Evolutionary conservation across 2,888 invertebrate genomes (phyloP).

Genomic region (Rhagonycha lutea): DNA sequence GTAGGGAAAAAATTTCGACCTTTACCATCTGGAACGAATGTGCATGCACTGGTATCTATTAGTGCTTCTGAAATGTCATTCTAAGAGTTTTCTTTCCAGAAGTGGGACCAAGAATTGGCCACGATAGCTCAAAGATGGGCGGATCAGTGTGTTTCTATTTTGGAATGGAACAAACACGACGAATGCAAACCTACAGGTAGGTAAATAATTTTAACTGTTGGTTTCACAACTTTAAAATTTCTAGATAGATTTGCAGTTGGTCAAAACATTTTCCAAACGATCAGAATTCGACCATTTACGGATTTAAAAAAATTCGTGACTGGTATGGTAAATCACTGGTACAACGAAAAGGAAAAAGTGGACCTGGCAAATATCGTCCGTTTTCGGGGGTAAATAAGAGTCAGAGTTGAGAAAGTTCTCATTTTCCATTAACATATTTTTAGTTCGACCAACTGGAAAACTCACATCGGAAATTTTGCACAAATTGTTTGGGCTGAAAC

Average conservation of each 20-base stretch:
- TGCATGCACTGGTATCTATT: conserved; percentile 4
- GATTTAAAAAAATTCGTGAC: not conserved
- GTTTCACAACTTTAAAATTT: not conserved
- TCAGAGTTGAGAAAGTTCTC: not conserved
- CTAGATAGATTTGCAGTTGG: conserved; percentile 12
- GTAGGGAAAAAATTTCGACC: not conserved
- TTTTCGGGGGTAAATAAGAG: not conserved
- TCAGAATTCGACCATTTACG: not conserved
- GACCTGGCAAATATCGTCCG: not conserved
- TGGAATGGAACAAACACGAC: conserved; percentile 3
- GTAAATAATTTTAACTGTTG: not conserved
- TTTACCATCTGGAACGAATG: not conserved
- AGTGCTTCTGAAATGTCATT: not conserved
- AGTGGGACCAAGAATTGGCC: conserved; percentile 15
- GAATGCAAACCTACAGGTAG: conserved; percentile 2
- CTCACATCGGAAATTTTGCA: conserved; percentile 3
- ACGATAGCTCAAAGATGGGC: conserved; percentile 14
- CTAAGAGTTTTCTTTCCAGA: not conserved
- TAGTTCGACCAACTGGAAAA: not conserved
- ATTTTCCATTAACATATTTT: not conserved
- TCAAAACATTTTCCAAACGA: conserved; percentile 1
- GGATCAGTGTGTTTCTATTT: conserved; percentile 3
- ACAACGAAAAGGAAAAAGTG: not conserved
- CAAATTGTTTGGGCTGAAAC: conserved; percentile 10
- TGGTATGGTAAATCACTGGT: not conserved